A percentile compares a stretch with the other conserved stretches of the same genome.
These are phyloP conservation scores for Hemicrepidius hirtus DNA, from an alignment of 2,888 invertebrate genomes.

Conservation along the genomic window DNA sequence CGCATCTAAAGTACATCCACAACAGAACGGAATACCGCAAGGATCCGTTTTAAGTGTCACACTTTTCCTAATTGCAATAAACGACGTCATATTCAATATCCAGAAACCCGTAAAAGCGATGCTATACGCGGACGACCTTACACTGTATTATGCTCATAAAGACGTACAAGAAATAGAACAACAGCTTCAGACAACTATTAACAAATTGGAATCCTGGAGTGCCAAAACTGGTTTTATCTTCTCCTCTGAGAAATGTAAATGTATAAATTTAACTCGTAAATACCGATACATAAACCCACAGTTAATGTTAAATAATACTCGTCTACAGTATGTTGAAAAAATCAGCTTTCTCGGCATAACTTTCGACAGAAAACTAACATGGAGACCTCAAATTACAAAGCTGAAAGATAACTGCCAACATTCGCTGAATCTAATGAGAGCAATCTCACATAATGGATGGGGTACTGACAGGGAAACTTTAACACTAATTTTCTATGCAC, in stretches of 20 bases:
- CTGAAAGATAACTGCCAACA: neutral
- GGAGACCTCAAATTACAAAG: neutral
- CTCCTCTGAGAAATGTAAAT: neutral
- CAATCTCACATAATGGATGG: too few species aligned
- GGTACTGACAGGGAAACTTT: too few species aligned
- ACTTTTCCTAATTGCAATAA: neutral
- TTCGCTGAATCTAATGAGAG: conserved; percentile 6
- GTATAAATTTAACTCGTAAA: neutral
- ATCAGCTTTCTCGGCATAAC: conserved; percentile 6
- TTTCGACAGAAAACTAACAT: conserved; percentile 9
- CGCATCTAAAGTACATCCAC: too few species aligned
- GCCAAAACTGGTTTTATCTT: neutral
- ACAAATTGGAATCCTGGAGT: neutral
- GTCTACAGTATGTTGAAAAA: neutral
- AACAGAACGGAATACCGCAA: too few species aligned
- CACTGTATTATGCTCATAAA: neutral
- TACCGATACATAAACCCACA: neutral
- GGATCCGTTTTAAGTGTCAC: too few species aligned
- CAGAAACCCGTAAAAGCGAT: too few species aligned
- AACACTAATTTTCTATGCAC: too few species aligned
- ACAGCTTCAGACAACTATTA: too few species aligned
- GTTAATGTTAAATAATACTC: neutral
- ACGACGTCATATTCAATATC: neutral
- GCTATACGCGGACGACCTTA: too few species aligned
- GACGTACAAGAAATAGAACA: neutral